Percentiles rank a stretch among this genome's conserved stretches.
Evolutionary conservation across 2,888 invertebrate species (phyloP).

Genomic region (Thera britannica): DNA sequence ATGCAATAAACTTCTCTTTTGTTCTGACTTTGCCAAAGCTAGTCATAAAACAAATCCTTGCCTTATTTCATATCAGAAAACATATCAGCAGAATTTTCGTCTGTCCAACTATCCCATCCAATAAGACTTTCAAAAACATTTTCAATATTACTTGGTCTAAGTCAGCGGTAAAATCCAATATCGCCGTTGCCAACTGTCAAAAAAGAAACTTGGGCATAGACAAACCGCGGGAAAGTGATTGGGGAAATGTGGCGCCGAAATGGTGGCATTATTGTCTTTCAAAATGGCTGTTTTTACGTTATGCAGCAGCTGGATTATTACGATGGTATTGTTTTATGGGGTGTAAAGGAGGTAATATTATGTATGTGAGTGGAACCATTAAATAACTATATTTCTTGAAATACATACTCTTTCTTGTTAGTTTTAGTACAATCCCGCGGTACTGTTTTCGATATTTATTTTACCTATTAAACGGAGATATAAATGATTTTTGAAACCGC

Average conservation of each 20-base stretch:
- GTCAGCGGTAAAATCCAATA: constrained; percentile 56
- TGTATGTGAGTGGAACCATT: not conserved
- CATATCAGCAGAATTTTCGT: constrained; percentile 19
- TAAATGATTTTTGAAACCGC: no score
- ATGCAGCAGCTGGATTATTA: constrained; percentile 4
- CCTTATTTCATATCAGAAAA: constrained; percentile 19
- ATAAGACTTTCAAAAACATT: constrained; percentile 23
- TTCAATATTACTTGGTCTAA: constrained; percentile 35
- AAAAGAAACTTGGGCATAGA: constrained; percentile 37
- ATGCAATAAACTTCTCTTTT: no score
- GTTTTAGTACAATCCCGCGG: no score
- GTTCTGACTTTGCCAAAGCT: not conserved
- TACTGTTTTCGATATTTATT: no score
- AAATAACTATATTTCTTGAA: not conserved
- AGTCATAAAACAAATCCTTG: constrained; percentile 1
- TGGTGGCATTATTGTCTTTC: constrained; percentile 40
- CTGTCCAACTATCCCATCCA: constrained; percentile 13
- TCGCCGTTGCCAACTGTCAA: constrained; percentile 41
- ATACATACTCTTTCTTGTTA: no score
- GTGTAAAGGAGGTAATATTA: not conserved
- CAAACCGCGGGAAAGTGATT: constrained; percentile 48
- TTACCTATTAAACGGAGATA: no score
- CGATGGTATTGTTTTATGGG: constrained; percentile 11
- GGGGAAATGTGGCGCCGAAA: constrained; percentile 44
- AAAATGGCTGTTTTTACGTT: constrained; percentile 32